Conservation (phyloP, 2,888 invertebrate species). For the Acronicta leporina region DNA sequence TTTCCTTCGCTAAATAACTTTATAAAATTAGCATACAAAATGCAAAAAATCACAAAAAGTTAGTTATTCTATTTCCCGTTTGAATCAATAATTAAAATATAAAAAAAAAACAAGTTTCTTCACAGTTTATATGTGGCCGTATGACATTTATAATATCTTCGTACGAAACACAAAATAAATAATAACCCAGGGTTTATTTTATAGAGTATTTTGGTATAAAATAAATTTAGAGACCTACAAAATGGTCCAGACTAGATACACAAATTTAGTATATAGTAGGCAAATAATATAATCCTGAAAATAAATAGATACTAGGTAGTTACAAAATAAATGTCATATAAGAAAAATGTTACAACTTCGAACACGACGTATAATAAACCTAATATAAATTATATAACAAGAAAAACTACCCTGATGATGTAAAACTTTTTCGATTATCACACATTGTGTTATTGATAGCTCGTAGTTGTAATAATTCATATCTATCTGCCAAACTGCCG, state of each 20-base stretch:
- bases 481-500: slow-evolving; percentile 74
- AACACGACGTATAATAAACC: slow-evolving; percentile 32
- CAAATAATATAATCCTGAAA: slow-evolving; percentile 10
- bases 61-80: no score
- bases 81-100: no score
- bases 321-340: slow-evolving; percentile 25
- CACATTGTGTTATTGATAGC: slow-evolving; percentile 80
- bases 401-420: slow-evolving; percentile 63
- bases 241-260: slow-evolving; percentile 18
- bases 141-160: not conserved
- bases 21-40: no score
- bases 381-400: slow-evolving; percentile 52
- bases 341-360: slow-evolving; percentile 16
- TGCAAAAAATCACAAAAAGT: no score
- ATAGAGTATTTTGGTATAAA: slow-evolving; percentile 1
- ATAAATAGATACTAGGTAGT: slow-evolving; percentile 22
- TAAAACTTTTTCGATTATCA: slow-evolving; percentile 81
- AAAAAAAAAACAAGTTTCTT: no score
- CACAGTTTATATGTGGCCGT: not conserved
- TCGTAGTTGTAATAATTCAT: slow-evolving; percentile 79
- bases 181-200: slow-evolving; percentile 1
- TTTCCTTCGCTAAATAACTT: no score
- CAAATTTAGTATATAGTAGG: slow-evolving; percentile 2
- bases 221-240: slow-evolving; percentile 11
- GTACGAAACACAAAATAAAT: slow-evolving; percentile 4